Base-by-base conservation (phyloP, 2,888 invertebrate species). In the Pollenia griseotomentosa region DNA sequence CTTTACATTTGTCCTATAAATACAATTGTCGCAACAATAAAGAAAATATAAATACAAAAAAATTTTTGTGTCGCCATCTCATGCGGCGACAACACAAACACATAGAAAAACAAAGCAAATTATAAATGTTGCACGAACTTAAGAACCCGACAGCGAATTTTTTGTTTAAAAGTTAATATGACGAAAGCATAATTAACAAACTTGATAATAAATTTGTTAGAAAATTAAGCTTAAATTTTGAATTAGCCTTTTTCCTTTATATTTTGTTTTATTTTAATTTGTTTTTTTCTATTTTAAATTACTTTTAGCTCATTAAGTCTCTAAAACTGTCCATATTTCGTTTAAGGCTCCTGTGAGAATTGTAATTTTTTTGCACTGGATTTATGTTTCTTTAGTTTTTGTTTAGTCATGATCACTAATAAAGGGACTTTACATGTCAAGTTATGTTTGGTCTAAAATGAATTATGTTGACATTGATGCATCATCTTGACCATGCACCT, bases 391-490 rank as follows among this genome's bases (percentile, higher is more conserved):
- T 57, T 66, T 53, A 11, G 1, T 44, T 65, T 63, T 0, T 81
- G 84, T 84, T 78, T 51, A 84, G 81, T 82, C 87, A 84, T 87
- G 87, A 63, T 74, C 81, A 84, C 84, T 84, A 82, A 84, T 84
- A 87, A 84, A 87, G 81, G 33, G 84, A 16, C 73, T 68, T 82
- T 82, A 78, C 81, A 82, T 74, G 81, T 77, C 81, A 85, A 59
- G 65, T 77, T 78, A 59, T 80, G 83, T 83, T 87, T 87, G 81
- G 81, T 82, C 74, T 70, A 74, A 87, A 87, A 87, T 84, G 87
- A 87, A 87, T 87, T 87, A 87, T 87, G 87, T 87, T 87, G 87
- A 87, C 87, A 87, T 84, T 87, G 87, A 87, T 87, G 87, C 78
- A 87, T 87, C 84, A 87, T 84, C 87, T 84, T 84, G 87, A 61